Conservation (phyloP, 2,888 invertebrate genomes). For the Phrixothrix hirtus region DNA sequence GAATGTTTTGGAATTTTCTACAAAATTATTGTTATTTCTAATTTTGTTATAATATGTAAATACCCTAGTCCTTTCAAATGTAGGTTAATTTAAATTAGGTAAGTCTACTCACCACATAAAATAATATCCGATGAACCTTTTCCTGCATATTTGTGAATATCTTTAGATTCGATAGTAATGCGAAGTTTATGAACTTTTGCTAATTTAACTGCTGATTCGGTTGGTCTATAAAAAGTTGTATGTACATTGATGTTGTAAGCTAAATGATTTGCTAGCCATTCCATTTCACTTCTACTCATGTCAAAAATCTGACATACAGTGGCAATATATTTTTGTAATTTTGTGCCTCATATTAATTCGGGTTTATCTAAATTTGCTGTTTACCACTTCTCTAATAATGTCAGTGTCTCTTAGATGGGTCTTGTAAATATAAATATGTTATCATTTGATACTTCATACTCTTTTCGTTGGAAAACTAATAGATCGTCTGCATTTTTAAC, state of each 20-base stretch:
- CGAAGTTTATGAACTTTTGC: constrained; percentile 31
- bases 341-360: constrained; percentile 30
- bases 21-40: too few species aligned
- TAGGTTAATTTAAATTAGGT: too few species aligned
- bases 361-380: not conserved
- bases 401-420: not conserved
- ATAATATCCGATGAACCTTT: not conserved
- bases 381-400: not conserved
- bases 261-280: constrained; percentile 40
- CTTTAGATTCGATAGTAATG: not conserved
- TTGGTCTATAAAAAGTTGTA: constrained; percentile 38
- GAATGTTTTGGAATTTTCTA: too few species aligned
- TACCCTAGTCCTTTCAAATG: too few species aligned
- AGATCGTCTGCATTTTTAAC: not conserved
- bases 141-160: not conserved
- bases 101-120: not conserved
- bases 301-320: constrained; percentile 35
- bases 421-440: not conserved
- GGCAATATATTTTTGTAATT: constrained; percentile 39
- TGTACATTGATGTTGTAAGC: constrained; percentile 40
- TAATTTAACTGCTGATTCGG: constrained; percentile 38
- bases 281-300: constrained; percentile 35
- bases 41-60: too few species aligned
- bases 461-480: not conserved
- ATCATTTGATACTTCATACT: not conserved